Evolutionary conservation across 2,888 invertebrate genomes (phyloP), one percentile per base, ranked within the genome.

Genomic region (Ophion ellenae): DNA sequence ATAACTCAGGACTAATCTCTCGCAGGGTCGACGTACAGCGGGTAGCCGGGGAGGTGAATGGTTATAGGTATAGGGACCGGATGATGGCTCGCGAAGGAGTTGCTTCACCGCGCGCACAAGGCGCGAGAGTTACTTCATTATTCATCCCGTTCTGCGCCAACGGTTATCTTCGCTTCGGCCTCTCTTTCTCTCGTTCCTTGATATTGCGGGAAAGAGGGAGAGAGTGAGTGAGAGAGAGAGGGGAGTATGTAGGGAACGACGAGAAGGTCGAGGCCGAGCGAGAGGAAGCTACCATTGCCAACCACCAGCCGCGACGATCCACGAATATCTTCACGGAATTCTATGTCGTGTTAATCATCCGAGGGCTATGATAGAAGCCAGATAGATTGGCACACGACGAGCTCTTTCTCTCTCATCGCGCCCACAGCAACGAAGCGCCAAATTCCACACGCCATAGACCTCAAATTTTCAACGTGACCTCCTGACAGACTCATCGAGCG

Each of bases 1-100:
- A 93, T 94, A 94, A 94, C 92, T 94, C 93, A 94, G 88, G 90
- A 92, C 93, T 94, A 94, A 94, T 94, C 94, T 94, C 90, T 78
- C 57, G 77, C 83, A 45, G 71, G 80, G 66, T 74, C 77, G 73
- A 59, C 20, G 28, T 24, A 70, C 66, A 28, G 63, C n/a, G 76
- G 73, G 59, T 10, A 36, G 40, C 28, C 73, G 32, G 24, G 47
- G 14, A 32, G 20, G 59, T 6, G 47, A 63, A 84, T 61, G 66
- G 84, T 84, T 86, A 82, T 53, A 57, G 77, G 70, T 47, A 74
- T 59, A 69, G 84, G 77, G 67, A 74, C 40, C 9, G 14, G 81
- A 79, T 77, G 85, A 70, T 81, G 90, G 86, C 87, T 87, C 87
- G 87, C 53, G 89, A 89, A 83, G 89, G 88, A 89, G 87, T 85